phyloP scores from a whole-genome alignment of 2,797 vertebrate species.

The Kryptopterus vitreolus region DNA sequence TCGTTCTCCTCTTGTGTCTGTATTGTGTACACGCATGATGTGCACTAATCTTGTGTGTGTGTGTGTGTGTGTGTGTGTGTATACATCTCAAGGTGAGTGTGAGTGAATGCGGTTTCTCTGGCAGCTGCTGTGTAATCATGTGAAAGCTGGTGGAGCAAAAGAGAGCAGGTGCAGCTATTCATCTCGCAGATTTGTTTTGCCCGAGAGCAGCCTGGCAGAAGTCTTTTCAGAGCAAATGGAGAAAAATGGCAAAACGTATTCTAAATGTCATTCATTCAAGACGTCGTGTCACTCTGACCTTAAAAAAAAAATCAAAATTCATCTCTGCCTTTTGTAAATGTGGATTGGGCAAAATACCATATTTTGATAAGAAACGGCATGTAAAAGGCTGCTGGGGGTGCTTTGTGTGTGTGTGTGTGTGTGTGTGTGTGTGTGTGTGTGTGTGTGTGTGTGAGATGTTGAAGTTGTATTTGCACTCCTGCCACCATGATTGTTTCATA shows the following conservation, averaged over 20 bases:
- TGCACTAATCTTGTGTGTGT: conserved; percentile 15
- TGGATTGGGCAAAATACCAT: conserved; percentile 80
- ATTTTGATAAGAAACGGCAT: conserved; percentile 73
- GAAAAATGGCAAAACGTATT: conserved; percentile 78
- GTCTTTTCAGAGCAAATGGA: conserved; percentile 70
- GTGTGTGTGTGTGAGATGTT: conserved; percentile 18
- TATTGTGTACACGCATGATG: conserved; percentile 22
- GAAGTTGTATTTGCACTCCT: background rate
- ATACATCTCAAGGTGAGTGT: conserved; percentile 47
- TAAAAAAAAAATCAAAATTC: conserved; percentile 84
- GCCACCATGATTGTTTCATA: background rate
- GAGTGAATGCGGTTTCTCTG: conserved; percentile 43
- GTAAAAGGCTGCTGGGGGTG: conserved; percentile 56
- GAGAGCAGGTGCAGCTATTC: conserved; percentile 57
- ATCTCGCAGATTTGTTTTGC: conserved; percentile 58
- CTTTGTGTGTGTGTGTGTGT: conserved; percentile 51
- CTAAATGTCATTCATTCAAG: conserved; percentile 86
- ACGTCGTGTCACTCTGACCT: conserved; percentile 79
- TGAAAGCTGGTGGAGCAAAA: conserved; percentile 54
- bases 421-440: conserved; percentile 50
- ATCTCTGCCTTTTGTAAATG: conserved; percentile 77
- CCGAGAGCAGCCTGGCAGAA: conserved; percentile 51
- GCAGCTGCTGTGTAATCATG: conserved; percentile 58
- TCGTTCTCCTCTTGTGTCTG: conserved; percentile 6
- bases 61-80: background rate